Conservation (phyloP, 2,797 vertebrate genomes). For the Helostoma temminkii region DNA sequence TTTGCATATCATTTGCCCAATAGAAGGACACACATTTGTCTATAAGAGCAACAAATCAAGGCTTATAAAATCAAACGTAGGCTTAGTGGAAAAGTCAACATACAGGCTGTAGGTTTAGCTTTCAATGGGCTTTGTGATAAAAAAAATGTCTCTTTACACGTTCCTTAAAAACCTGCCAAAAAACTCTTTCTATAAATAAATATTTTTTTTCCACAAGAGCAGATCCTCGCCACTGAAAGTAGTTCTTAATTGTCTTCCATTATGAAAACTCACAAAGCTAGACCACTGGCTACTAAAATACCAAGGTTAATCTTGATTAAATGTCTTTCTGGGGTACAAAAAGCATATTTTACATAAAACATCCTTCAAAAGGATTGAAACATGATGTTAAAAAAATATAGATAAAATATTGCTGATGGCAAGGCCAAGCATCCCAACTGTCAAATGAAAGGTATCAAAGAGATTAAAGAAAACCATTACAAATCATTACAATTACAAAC, state of each 20-base stretch:
- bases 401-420: conserved; percentile 77
- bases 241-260: conserved; percentile 80
- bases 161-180: conserved; percentile 54
- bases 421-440: conserved; percentile 79
- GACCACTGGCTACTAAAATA: conserved; percentile 82
- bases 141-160: conserved; percentile 17
- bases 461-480: conserved; percentile 76
- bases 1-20: background rate
- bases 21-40: background rate
- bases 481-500: conserved; percentile 63
- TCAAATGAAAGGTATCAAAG: conserved; percentile 76
- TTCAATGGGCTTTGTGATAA: conserved; percentile 12
- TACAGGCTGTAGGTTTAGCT: background rate
- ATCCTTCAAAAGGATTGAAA: conserved; percentile 75
- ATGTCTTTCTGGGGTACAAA: conserved; percentile 76
- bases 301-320: conserved; percentile 85
- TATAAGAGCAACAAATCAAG: background rate
- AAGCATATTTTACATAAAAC: conserved; percentile 84
- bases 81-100: conserved; percentile 7
- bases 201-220: conserved; percentile 63
- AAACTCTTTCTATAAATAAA: conserved; percentile 59
- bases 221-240: conserved; percentile 65
- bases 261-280: conserved; percentile 77
- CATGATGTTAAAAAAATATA: conserved; percentile 64
- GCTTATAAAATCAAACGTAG: background rate